Base-by-base conservation (phyloP, 53 echinoderm and acorn worm genomes). In the Crossaster papposus region DNA sequence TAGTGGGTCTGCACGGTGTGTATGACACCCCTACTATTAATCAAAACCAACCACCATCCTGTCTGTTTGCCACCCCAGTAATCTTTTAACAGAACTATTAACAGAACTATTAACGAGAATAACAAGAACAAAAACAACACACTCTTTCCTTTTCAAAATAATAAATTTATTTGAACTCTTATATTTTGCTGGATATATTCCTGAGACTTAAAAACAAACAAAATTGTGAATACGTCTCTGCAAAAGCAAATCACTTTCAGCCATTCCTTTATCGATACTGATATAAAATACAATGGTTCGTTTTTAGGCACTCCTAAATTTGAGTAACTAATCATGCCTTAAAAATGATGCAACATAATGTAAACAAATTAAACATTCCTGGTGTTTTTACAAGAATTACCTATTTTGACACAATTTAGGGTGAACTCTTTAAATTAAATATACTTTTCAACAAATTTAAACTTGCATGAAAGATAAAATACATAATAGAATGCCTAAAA, bases 141-240 rank as follows among this genome's bases (percentile, higher is more conserved):
- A 44, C 0, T 3, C 2, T 20, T 3, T 17, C 17, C 17, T 62
- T 62, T 62, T 20, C 62, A 62, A 62, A 62, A 20, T 62, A 62
- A 23, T 23, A 62, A 62, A 20, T 62, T 20, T 17, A 62, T 62
- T 62, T 62, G 62, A 54, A 62, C 62, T 82, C 68, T 35, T 64
- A 38, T 38, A 65, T 65, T 50, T 78, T n/a, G 51, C 54, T 58
- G 58, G 80, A 80, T 80, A 55, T 31, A 55, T 70, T 84, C 84
- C 84, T 84, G 84, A 84, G 84, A 84, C 71, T 70, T 71, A 71
- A 68, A 84, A 44, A 44, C 5, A 15, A 24, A 84, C 68, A 24
- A 65, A n/a, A 44, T 38, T 38, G 37, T 44, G n/a, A 38, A 63
- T 70, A 30, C 23, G 35, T 51, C 36, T 11, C 37, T 79, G 58